Evolutionary conservation across 2,797 vertebrate species (phyloP).

Genomic region (Sciurus carolinensis): DNA sequence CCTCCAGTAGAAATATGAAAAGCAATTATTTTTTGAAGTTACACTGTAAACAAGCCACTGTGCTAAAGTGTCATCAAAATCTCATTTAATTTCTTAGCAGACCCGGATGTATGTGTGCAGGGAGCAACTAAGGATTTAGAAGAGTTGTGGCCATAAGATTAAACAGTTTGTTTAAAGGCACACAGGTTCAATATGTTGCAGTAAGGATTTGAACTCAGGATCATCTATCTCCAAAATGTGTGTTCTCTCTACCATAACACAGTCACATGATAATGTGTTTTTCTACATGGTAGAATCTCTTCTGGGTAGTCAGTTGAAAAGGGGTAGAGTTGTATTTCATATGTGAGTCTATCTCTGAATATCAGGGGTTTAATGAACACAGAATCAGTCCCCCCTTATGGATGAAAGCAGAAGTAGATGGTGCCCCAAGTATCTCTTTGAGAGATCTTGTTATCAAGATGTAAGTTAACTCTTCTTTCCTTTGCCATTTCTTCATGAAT

Average conservation of each 20-base stretch:
- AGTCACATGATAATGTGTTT: background rate
- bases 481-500: background rate
- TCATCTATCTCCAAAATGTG: background rate
- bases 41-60: background rate
- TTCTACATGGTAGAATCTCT: background rate
- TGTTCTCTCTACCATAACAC: background rate
- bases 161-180: background rate
- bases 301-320: background rate
- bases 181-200: background rate
- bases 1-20: background rate
- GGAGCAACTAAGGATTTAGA: background rate
- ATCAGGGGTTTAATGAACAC: background rate
- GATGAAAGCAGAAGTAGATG: background rate
- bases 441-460: background rate
- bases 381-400: background rate
- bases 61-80: background rate
- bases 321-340: background rate
- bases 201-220: conserved; percentile 39
- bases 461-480: background rate
- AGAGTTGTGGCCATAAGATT: background rate
- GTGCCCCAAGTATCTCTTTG: background rate
- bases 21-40: background rate
- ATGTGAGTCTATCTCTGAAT: background rate
- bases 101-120: background rate
- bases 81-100: background rate